Base-by-base conservation (phyloP, 2,888 invertebrate genomes). In the Lasius platythorax region DNA sequence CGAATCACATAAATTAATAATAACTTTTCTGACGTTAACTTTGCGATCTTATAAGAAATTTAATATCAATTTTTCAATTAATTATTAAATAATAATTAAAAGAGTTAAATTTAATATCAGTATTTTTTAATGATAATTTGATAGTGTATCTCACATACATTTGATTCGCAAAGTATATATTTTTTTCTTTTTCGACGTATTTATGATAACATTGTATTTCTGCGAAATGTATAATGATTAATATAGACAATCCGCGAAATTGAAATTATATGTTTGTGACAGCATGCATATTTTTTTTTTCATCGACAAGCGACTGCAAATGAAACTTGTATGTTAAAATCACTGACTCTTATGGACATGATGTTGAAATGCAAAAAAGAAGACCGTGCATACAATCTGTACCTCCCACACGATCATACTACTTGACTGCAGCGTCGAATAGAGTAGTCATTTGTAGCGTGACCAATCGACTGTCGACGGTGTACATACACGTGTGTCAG, bases 401-500 rank as follows among this genome's bases (percentile, higher is more conserved):
- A 89, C 85, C 86, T 61, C 64, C 28, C 46, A 64, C 58, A 64
- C 72, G 85, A 83, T 46, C 83, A 64, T 81, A 84, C 89, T 84
- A 82, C 83, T 87, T 83, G 82, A 84, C 87, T 70, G 72, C 82
- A 73, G 56, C 85, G 72, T 23, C 33, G 68, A 30, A 88, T 89
- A 83, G 89, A 89, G 89, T 74, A 87, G 89, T 89, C 83, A 81
- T 63, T 88, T 84, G 79, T 68, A 78, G 56, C 83, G 75, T 84
- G 87, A 89, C 87, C 87, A 83, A 89, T 89, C 85, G 87, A 84
- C 75, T 81, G 89, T 87, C 87, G 87, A 79, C 85, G 74, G 53
- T 67, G 83, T 83, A 76, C 78, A 83, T 85, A 78, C 43, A 50
- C 50, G 18, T 37, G 37, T 37, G 78, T 79, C 58, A 72, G 61